phyloP scores from a whole-genome alignment of 2,888 invertebrate genomes.

The Oscheius onirici region DNA sequence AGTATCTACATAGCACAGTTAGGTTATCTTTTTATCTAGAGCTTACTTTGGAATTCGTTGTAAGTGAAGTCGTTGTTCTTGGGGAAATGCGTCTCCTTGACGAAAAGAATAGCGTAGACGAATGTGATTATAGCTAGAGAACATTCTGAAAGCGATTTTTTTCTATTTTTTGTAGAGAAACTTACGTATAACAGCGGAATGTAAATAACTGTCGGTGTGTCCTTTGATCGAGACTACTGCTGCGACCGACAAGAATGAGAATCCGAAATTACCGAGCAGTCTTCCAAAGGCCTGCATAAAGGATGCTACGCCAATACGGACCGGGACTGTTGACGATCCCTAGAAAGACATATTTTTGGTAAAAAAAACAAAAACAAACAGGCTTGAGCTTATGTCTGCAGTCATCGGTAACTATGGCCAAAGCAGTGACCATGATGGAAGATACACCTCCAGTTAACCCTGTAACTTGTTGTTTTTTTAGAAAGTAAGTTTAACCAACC shows the following conservation, averaged over 20 bases:
- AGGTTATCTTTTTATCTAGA: too few relatives aligned
- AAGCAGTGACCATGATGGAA: slow-evolving; percentile 49
- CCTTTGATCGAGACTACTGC: slow-evolving; percentile 46
- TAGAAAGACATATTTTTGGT: slow-evolving; percentile 19
- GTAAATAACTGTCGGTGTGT: slow-evolving; percentile 50
- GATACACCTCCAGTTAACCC: slow-evolving; percentile 56
- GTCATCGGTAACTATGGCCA: slow-evolving; percentile 65
- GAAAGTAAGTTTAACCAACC: slow-evolving; percentile 20
- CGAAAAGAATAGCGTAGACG: slow-evolving; percentile 56
- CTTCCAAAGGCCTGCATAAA: slow-evolving; percentile 57
- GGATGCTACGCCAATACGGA: slow-evolving; percentile 60
- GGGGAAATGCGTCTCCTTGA: slow-evolving; percentile 59
- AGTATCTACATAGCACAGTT: not conserved
- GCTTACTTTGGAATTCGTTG: slow-evolving; percentile 22
- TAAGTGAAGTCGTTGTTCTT: slow-evolving; percentile 25
- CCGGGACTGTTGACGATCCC: slow-evolving; percentile 60
- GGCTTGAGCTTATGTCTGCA: slow-evolving; percentile 55
- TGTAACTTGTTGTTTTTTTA: not conserved
- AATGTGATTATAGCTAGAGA: slow-evolving; percentile 48
- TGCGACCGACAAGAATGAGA: slow-evolving; percentile 50
- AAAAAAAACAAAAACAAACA: slow-evolving; percentile 27
- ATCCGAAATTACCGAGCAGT: slow-evolving; percentile 48
- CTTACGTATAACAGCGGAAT: slow-evolving; percentile 52
- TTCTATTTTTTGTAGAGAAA: not conserved
- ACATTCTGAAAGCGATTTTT: slow-evolving; percentile 42